These are phyloP conservation scores for Trissonchulus latispiculum DNA, from an alignment of 2,888 invertebrate genomes.

Conservation along the genomic window DNA sequence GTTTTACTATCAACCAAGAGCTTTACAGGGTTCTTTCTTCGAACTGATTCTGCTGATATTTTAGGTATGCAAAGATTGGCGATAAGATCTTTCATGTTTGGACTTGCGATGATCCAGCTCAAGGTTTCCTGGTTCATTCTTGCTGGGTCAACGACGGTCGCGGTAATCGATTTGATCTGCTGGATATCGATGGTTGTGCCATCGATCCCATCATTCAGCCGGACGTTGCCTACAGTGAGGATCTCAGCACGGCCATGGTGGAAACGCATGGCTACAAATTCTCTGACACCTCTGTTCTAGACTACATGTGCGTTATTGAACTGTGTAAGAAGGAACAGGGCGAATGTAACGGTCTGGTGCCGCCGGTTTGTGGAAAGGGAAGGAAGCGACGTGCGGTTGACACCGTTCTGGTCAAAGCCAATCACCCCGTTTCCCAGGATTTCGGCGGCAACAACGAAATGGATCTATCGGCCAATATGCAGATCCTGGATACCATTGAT, in stretches of 20 bases:
- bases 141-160: conserved; percentile 38
- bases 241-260: conserved; percentile 29
- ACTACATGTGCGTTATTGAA: conserved; percentile 38
- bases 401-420: conserved; percentile 3
- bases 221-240: conserved; percentile 31
- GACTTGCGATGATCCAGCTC: conserved; percentile 34
- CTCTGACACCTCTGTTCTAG: conserved; percentile 36
- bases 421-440: neutral
- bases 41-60: too few species aligned
- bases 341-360: conserved; percentile 36
- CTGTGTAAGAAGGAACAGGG: conserved; percentile 34
- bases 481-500: conserved; percentile 29
- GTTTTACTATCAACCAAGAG: too few species aligned
- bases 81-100: conserved; percentile 25
- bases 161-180: conserved; percentile 35
- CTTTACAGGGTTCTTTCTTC: too few species aligned
- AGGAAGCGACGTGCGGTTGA: conserved; percentile 20
- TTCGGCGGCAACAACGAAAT: conserved; percentile 16
- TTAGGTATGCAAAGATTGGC: conserved; percentile 13
- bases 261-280: conserved; percentile 41
- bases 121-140: conserved; percentile 37
- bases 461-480: conserved; percentile 26
- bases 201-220: conserved; percentile 39
- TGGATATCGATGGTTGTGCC: conserved; percentile 39
- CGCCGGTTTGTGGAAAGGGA: conserved; percentile 32